Evolutionary conservation across 2,888 invertebrate species (phyloP), one percentile per base, ranked within the genome.

Genomic region (Noctuana brunneofusca): DNA sequence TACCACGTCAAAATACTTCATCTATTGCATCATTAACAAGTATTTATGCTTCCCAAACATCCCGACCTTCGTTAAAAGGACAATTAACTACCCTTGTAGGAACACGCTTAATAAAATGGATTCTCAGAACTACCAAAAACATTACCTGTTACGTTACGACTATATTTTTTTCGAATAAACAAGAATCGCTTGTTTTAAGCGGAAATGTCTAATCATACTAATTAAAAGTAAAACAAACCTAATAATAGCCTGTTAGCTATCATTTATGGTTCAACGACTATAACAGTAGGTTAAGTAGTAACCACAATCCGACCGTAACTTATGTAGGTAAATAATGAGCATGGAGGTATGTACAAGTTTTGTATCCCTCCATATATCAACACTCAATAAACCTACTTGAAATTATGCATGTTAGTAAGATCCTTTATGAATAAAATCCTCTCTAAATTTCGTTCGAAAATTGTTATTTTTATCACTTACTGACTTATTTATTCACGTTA

Each of bases 151-250:
- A 49, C 49, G n/a, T 55, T 41, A 63, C 50, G 50, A 56, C 32
- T 53, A 68, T 72, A 75, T 78, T 76, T 62, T 48, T 48, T 35
- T 12, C 20, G 18, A 35, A 22, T 14, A 38, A 52, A 52, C 70
- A 69, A 66, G 68, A 69, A 65, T 72, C 70, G 66, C 69, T 65
- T 75, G 72, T 79, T 77, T 64, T 66, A 67, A 69, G 72, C 79
- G 85, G 86, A 86, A 85, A 84, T 75, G 76, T 81, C 80, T 79
- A 80, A 83, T 83, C 73, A 79, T 75, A 70, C 74, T 83, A 81
- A 85, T 86, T 86, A 83, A 76, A 81, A 79, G 69, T 76, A 71
- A 75, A 73, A 72, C 63, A 68, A 64, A 74, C 69, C 71, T 84
- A 84, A 82, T 84, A 81, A 82, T 72, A 78, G 72, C 72, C 73